A percentile compares a stretch with the other conserved stretches of the same genome.
Evolutionary conservation across 2,797 vertebrate genomes (phyloP).

Genomic region (Pangasius macronema): DNA sequence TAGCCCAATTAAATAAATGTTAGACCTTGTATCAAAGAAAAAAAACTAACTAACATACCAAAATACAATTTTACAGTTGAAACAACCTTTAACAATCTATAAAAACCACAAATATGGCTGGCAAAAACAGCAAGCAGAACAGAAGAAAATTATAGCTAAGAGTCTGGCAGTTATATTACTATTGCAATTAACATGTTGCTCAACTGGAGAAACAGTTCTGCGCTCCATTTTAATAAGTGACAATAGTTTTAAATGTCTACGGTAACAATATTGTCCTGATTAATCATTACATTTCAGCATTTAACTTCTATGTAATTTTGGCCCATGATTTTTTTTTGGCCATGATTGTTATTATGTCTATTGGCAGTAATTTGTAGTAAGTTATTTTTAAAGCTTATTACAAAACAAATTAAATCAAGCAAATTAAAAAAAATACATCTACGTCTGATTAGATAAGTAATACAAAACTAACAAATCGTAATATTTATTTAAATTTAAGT

Average conservation of each 20-base stretch:
- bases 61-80: background rate
- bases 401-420: background rate
- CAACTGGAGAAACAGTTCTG: background rate
- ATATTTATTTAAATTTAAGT: constrained; percentile 1
- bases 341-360: background rate
- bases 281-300: background rate
- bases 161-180: constrained; percentile 12
- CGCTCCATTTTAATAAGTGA: background rate
- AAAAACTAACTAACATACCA: background rate
- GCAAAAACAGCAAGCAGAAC: background rate
- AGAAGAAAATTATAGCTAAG: background rate
- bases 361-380: background rate
- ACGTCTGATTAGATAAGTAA: background rate
- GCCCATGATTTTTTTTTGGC: background rate
- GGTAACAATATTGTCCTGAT: background rate
- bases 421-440: background rate
- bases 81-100: background rate
- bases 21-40: background rate
- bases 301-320: background rate
- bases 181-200: background rate
- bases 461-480: constrained; percentile 6
- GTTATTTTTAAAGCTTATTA: background rate
- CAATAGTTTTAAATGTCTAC: constrained; percentile 1
- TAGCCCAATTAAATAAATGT: constrained; percentile 4
- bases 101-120: background rate